Evolutionary conservation across 2,888 invertebrate genomes (phyloP).

Genomic region (Chymomyza fuscimana): DNA sequence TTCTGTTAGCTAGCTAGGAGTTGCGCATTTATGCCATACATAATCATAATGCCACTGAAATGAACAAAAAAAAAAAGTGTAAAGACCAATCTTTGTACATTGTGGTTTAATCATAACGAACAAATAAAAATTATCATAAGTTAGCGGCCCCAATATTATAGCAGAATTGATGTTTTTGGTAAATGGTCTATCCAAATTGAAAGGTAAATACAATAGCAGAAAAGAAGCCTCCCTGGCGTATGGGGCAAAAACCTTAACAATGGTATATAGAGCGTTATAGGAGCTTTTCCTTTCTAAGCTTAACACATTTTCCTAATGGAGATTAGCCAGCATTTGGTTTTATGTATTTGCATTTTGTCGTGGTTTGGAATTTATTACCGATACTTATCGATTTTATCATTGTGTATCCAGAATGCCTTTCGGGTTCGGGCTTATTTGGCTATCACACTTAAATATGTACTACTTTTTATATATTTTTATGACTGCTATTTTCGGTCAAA

Average conservation of each 20-base stretch:
- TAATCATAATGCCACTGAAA: no score
- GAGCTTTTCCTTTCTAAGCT: constrained; percentile 33
- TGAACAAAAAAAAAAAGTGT: neutral
- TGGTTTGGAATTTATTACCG: constrained; percentile 44
- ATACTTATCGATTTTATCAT: constrained; percentile 48
- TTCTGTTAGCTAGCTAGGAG: neutral
- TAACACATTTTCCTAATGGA: constrained; percentile 49
- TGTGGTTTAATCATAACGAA: constrained; percentile 36
- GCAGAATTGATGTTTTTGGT: neutral
- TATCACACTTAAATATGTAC: constrained; percentile 4
- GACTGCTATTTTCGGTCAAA: constrained; percentile 41
- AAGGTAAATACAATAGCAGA: neutral
- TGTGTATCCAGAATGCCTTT: constrained; percentile 3
- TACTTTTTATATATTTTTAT: constrained; percentile 37
- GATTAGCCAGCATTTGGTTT: constrained; percentile 49
- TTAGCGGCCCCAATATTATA: constrained; percentile 11
- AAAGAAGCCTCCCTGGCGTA: neutral
- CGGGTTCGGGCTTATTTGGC: constrained; percentile 18
- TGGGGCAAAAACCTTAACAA: neutral
- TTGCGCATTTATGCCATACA: neutral
- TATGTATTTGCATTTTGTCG: constrained; percentile 38
- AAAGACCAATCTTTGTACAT: neutral
- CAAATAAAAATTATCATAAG: constrained; percentile 48
- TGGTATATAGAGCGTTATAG: neutral
- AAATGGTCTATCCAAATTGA: neutral